A percentile compares a stretch with the other conserved stretches of the same genome.
Conservation (phyloP, 2,888 invertebrate genomes). For the Aleiodes testaceus region DNA sequence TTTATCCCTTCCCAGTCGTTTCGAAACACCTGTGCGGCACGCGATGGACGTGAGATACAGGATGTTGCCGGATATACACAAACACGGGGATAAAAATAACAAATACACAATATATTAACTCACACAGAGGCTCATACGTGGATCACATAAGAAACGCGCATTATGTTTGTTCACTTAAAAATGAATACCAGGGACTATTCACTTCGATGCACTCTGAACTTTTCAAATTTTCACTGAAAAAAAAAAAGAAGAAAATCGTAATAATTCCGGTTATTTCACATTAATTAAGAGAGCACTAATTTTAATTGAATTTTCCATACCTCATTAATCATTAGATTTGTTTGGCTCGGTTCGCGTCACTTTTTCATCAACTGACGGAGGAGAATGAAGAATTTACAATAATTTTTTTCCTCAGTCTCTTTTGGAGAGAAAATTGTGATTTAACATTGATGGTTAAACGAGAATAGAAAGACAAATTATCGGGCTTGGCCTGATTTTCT, state of each 20-base stretch:
- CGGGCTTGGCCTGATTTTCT: constrained; percentile 28
- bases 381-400: constrained; percentile 14
- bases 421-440: constrained; percentile 17
- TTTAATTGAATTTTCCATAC: not conserved
- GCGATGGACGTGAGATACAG: constrained; percentile 42
- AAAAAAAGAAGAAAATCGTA: too few relatives aligned
- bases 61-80: constrained; percentile 40
- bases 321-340: not conserved
- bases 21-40: constrained; percentile 47
- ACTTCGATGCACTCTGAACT: too few relatives aligned
- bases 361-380: not conserved
- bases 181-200: too few relatives aligned
- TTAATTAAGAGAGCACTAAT: too few relatives aligned
- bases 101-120: constrained; percentile 22
- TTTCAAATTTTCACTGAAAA: too few relatives aligned
- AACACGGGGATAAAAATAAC: constrained; percentile 16
- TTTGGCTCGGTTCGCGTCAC: constrained; percentile 5
- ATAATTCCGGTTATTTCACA: too few relatives aligned
- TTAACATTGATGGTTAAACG: not conserved
- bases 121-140: not conserved
- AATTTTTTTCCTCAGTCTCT: constrained; percentile 25
- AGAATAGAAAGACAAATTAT: not conserved
- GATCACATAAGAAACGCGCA: constrained; percentile 1
- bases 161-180: not conserved
- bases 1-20: constrained; percentile 9